Evolutionary conservation across 1,140 invertebrate species (phyloP), one percentile per base, ranked within the genome.

Genomic region (Ips nitidus): DNA sequence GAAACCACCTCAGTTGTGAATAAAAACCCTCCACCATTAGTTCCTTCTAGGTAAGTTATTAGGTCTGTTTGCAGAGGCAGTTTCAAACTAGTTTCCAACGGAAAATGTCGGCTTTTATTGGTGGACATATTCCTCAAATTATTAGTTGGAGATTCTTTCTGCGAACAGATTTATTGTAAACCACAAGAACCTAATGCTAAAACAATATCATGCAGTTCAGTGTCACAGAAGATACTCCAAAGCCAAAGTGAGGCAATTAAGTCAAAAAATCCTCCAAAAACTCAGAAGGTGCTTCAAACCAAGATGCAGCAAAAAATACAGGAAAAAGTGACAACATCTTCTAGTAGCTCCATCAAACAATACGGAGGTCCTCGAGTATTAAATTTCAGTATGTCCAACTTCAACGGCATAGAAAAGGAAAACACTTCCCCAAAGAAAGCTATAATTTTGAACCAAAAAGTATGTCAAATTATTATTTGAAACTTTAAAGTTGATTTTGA

Each of bases 321-420:
- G 40, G 66, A 53, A 64, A 72, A 72, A 65, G 52, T 41, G 38
- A 42, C 43, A 3, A 41, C 50, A 1, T 7, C 61, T 5, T 45
- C 53, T 4, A 36, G 37, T 38, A 55, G 4, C 36, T n/a, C 3
- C 38, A 42, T 64, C 5, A 71, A 72, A 58, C 41, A 60, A 39
- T 70, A 68, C 41, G 65, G 65, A 36, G 55, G 70, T 3, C 73
- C 67, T 3, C 58, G 63, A 61, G 74, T 75, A 5, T 56, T 75
- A 8, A 75, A 75, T 52, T 75, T 73, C 42, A 61, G 69, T 0
- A 56, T 75, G 68, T 64, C 41, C 5, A 71, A 71, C 41, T 71
- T 66, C 41, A 71, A 71, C 36, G 69, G 69, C 36, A 40, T 66
- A 7, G 69, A 71, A 36, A 66, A 71, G 43, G 69, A 66, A 37